These are phyloP conservation scores for Phyllopteryx taeniolatus DNA, from an alignment of 2,113 vertebrate species.

Conservation along the genomic window DNA sequence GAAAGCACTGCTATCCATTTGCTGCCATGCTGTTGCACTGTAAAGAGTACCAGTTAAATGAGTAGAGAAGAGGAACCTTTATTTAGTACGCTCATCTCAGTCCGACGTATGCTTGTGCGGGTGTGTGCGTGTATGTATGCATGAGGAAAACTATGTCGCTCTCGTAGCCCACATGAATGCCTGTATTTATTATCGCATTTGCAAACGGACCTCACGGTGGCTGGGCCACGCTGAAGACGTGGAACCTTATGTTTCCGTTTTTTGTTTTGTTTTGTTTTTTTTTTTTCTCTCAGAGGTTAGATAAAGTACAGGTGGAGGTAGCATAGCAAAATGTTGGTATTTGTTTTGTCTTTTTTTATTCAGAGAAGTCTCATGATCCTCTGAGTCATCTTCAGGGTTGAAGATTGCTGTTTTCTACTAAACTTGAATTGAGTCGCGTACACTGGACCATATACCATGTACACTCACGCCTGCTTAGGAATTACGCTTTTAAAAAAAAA, in stretches of 20 bases:
- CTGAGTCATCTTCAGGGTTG: constrained; percentile 59
- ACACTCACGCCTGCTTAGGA: constrained; percentile 63
- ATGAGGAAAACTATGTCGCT: constrained; percentile 58
- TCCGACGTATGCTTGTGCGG: constrained; percentile 60
- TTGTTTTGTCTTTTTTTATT: constrained; percentile 30
- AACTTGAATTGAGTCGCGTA: constrained; percentile 73
- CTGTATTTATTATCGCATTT: constrained; percentile 76
- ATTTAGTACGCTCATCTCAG: constrained; percentile 59
- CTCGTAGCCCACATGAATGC: constrained; percentile 61
- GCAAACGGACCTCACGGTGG: constrained; percentile 68
- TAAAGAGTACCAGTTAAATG: constrained; percentile 62
- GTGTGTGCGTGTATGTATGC: constrained; percentile 42
- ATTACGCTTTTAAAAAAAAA: constrained; percentile 19
- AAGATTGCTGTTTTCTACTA: constrained; percentile 60
- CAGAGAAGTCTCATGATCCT: constrained; percentile 48
- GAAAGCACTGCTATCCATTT: constrained; percentile 74
- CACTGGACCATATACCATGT: constrained; percentile 67
- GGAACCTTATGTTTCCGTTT: constrained; percentile 52
- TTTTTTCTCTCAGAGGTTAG: constrained; percentile 52
- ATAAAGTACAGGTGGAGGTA: constrained; percentile 53
- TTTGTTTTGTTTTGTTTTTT: no score
- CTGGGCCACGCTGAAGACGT: constrained; percentile 71
- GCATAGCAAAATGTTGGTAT: constrained; percentile 24
- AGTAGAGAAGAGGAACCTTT: constrained; percentile 53
- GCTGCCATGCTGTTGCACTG: constrained; percentile 73